Percentiles rank a stretch among this genome's conserved stretches.
Evolutionary conservation across 2,113 vertebrate species (phyloP).

Genomic region (Lucifuga dentata): DNA sequence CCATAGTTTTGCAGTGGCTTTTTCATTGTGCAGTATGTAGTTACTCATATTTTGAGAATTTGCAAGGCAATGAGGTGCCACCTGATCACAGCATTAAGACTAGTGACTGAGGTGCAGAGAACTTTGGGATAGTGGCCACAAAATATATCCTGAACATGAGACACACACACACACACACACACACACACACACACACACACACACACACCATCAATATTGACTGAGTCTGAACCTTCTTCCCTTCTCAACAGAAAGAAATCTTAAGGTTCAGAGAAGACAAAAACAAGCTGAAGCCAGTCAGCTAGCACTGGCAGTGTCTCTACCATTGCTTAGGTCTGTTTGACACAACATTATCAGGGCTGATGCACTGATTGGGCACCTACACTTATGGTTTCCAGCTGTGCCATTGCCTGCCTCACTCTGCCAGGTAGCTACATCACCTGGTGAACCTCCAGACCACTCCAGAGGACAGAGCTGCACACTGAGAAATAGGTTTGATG

Average conservation of each 20-base stretch:
- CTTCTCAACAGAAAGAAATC: slow-evolving; percentile 20
- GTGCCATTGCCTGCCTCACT: slow-evolving; percentile 46
- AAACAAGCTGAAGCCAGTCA: slow-evolving; percentile 34
- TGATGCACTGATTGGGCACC: slow-evolving; percentile 50
- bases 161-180: no score
- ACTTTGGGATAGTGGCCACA: no score
- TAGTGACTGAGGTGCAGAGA: background rate
- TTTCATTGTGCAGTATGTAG: no score
- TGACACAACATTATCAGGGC: slow-evolving; percentile 56
- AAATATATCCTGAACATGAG: no score
- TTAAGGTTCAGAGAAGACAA: slow-evolving; percentile 17
- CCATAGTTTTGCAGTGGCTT: no score
- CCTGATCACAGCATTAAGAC: slow-evolving; percentile 6
- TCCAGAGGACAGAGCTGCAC: slow-evolving; percentile 32
- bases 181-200: no score
- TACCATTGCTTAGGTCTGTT: slow-evolving; percentile 53
- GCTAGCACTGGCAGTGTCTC: slow-evolving; percentile 38
- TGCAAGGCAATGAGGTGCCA: no score
- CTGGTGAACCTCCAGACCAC: slow-evolving; percentile 45
- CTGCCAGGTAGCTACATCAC: slow-evolving; percentile 54
- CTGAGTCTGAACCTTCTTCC: slow-evolving; percentile 14
- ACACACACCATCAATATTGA: slow-evolving; percentile 32
- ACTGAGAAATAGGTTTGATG: slow-evolving; percentile 54
- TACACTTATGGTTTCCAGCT: slow-evolving; percentile 60
- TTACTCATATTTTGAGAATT: no score